Conservation (phyloP, 1,140 invertebrate species). For the Drosophila busckii region DNA sequence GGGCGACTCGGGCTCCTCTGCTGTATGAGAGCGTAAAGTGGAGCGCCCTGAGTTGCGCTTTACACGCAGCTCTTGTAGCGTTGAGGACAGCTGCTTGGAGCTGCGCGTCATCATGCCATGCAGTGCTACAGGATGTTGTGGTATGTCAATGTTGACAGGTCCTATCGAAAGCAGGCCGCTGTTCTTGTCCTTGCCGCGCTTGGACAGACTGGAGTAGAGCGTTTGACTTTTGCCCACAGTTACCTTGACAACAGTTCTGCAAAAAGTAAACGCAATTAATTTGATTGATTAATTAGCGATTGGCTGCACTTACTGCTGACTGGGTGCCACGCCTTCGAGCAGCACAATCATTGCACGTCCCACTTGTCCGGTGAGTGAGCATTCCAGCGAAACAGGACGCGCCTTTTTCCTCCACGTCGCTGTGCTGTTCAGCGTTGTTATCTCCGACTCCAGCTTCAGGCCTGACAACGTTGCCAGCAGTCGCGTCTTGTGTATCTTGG, state of each 20-base stretch:
- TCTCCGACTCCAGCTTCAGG: constrained; percentile 83
- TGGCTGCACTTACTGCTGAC: constrained; percentile 85
- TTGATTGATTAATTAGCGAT: constrained; percentile 55
- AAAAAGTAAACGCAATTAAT: background rate
- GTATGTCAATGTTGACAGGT: constrained; percentile 94
- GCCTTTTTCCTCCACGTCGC: constrained; percentile 78
- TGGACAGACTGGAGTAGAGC: constrained; percentile 90
- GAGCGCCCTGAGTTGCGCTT: constrained; percentile 88
- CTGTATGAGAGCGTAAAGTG: constrained; percentile 80
- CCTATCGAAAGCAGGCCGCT: constrained; percentile 93
- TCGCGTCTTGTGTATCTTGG: constrained; percentile 91
- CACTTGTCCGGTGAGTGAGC: constrained; percentile 93
- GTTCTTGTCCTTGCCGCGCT: constrained; percentile 90
- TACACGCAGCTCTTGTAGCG: constrained; percentile 90
- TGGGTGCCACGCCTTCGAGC: constrained; percentile 92
- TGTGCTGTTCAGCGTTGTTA: constrained; percentile 74
- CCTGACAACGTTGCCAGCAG: constrained; percentile 94
- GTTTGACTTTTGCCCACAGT: constrained; percentile 95
- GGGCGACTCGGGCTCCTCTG: constrained; percentile 83
- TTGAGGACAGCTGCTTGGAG: constrained; percentile 94
- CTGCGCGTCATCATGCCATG: constrained; percentile 98
- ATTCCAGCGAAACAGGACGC: constrained; percentile 84
- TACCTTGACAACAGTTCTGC: constrained; percentile 94
- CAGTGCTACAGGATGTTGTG: constrained; percentile 96
- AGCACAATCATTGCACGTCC: constrained; percentile 95